Conservation (phyloP, 2,888 invertebrate genomes). For the Mimachlamys varia region DNA sequence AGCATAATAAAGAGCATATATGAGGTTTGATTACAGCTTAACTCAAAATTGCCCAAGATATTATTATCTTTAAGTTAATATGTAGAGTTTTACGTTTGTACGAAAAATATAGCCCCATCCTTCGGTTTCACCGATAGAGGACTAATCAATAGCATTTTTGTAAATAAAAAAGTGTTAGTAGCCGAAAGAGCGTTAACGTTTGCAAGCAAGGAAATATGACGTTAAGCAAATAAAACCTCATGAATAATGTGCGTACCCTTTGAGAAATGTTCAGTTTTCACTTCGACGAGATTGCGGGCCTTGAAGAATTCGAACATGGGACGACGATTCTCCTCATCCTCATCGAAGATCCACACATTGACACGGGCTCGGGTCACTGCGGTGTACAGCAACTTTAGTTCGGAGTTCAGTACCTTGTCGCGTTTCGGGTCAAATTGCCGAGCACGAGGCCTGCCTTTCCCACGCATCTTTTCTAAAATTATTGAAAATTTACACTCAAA, state of each 20-base stretch:
- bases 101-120: too few relatives aligned
- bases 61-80: too few relatives aligned
- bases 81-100: too few relatives aligned
- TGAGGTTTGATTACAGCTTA: too few relatives aligned
- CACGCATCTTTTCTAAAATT: conserved; percentile 55
- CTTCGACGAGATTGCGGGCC: conserved; percentile 37
- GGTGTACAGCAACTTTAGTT: conserved; percentile 62
- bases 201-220: too few relatives aligned
- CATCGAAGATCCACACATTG: conserved; percentile 64
- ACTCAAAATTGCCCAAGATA: too few relatives aligned
- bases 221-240: too few relatives aligned
- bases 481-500: neutral
- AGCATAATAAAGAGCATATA: too few relatives aligned
- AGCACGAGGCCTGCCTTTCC: conserved; percentile 56
- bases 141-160: too few relatives aligned
- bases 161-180: too few relatives aligned
- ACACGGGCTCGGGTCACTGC: conserved; percentile 60
- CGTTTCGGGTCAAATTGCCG: conserved; percentile 53
- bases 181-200: too few relatives aligned
- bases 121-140: too few relatives aligned
- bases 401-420: conserved; percentile 61
- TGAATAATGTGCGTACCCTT: neutral
- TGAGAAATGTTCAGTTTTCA: neutral
- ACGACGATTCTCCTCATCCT: conserved; percentile 48
- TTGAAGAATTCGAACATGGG: conserved; percentile 60